A percentile compares a stretch with the other conserved stretches of the same genome.
Conservation (phyloP, 2,797 vertebrate genomes). For the Catamblyrhynchus diadema region DNA sequence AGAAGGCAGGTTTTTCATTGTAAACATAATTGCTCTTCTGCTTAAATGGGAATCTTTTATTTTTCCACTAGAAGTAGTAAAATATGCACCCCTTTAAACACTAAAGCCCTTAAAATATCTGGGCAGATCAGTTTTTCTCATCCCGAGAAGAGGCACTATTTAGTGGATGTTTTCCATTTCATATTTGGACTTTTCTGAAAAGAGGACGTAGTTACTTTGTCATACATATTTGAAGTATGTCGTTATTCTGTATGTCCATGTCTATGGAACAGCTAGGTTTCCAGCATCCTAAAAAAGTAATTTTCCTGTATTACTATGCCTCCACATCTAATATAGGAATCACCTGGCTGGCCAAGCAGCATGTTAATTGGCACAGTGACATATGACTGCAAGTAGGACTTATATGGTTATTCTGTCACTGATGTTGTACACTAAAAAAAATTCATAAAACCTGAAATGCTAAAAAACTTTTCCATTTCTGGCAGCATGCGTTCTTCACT, state of each 20-base stretch:
- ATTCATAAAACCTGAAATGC: not conserved
- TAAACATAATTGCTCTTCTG: not conserved
- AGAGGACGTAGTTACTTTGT: not conserved
- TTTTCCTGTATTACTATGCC: not conserved
- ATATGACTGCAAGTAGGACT: not conserved
- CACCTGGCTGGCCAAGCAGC: not conserved
- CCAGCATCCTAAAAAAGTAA: not conserved
- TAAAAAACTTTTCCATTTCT: not conserved
- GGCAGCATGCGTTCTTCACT: accelerated
- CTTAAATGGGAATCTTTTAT: not conserved
- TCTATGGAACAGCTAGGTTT: not conserved
- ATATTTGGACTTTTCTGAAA: not conserved
- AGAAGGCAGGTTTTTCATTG: not conserved
- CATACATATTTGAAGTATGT: not conserved
- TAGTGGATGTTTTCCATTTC: not conserved
- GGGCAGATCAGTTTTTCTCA: not conserved
- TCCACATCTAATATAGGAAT: not conserved
- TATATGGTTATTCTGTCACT: not conserved
- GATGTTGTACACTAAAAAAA: not conserved
- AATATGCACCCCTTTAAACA: not conserved
- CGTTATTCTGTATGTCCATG: not conserved
- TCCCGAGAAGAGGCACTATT: not conserved
- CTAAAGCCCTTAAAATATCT: not conserved
- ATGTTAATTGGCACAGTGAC: not conserved
- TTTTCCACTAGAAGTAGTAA: not conserved